phyloP scores from a whole-genome alignment of 2,113 vertebrate genomes.

The Mugil cephalus region DNA sequence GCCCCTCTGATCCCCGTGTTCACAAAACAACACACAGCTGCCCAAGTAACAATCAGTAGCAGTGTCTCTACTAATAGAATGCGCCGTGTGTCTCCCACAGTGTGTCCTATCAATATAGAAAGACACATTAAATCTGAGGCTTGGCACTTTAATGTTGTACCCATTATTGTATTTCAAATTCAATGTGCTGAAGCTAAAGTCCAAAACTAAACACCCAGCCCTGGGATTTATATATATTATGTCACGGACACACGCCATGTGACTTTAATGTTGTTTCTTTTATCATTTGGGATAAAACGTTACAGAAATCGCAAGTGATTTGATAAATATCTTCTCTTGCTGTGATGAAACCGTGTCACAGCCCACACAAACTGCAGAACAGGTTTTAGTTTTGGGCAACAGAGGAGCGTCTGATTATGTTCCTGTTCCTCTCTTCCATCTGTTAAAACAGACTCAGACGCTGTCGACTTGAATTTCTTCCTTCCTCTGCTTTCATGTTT shows the following conservation, averaged over 20 bases:
- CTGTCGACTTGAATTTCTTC: slow-evolving; percentile 45
- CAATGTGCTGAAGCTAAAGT: too few species aligned
- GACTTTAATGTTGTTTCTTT: not conserved
- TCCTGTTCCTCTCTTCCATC: slow-evolving; percentile 5
- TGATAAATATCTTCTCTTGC: not conserved
- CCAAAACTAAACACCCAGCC: too few species aligned
- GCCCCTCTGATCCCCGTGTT: too few species aligned
- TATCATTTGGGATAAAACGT: not conserved
- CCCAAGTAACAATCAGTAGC: too few species aligned
- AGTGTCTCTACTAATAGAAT: too few species aligned
- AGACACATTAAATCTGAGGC: too few species aligned
- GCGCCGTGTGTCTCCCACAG: too few species aligned
- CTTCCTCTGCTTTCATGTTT: slow-evolving; percentile 53
- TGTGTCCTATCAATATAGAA: too few species aligned
- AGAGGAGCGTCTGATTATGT: slow-evolving; percentile 31
- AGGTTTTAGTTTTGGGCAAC: slow-evolving; percentile 22
- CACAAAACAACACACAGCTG: too few species aligned
- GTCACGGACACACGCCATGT: not conserved
- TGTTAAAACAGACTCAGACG: slow-evolving; percentile 18
- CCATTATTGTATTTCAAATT: too few species aligned
- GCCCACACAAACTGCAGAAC: not conserved
- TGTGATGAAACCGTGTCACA: not conserved
- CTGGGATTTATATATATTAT: not conserved
- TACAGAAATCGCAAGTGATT: not conserved
- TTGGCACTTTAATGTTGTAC: too few species aligned